phyloP scores from a whole-genome alignment of 2,113 vertebrate species.

The Pelecanus crispus region DNA sequence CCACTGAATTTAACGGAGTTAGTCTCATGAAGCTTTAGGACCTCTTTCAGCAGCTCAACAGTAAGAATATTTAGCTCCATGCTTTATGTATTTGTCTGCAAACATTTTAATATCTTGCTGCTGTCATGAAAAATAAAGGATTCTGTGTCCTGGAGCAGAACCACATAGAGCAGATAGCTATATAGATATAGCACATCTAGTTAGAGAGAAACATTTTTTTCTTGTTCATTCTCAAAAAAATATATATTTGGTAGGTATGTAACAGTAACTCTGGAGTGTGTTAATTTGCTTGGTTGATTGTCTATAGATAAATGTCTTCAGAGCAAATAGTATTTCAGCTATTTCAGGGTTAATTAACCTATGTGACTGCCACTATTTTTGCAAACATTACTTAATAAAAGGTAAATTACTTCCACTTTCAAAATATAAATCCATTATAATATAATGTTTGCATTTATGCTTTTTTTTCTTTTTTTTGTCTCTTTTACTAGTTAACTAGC shows the following conservation, averaged over 20 bases:
- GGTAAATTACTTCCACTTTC: neutral
- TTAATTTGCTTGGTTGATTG: neutral
- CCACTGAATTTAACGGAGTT: neutral
- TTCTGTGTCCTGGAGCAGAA: neutral
- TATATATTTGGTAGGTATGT: neutral
- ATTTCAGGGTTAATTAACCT: neutral
- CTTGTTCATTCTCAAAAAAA: neutral
- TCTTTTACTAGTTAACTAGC: neutral
- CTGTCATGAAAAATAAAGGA: neutral
- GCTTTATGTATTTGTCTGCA: neutral
- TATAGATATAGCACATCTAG: neutral
- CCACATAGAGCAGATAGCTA: neutral
- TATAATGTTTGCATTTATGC: neutral
- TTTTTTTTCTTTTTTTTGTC: neutral
- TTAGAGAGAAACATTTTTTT: neutral
- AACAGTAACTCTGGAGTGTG: neutral
- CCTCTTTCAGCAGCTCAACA: neutral
- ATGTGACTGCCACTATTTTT: neutral
- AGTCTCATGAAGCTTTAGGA: neutral
- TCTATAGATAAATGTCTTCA: neutral
- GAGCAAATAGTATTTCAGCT: neutral
- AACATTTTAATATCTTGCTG: neutral
- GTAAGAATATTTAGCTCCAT: neutral
- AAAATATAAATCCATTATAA: neutral
- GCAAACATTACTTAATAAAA: neutral